A percentile compares a stretch with the other conserved stretches of the same genome.
phyloP scores from a whole-genome alignment of 2,888 invertebrate genomes.

The Pantelozetes paolii region DNA sequence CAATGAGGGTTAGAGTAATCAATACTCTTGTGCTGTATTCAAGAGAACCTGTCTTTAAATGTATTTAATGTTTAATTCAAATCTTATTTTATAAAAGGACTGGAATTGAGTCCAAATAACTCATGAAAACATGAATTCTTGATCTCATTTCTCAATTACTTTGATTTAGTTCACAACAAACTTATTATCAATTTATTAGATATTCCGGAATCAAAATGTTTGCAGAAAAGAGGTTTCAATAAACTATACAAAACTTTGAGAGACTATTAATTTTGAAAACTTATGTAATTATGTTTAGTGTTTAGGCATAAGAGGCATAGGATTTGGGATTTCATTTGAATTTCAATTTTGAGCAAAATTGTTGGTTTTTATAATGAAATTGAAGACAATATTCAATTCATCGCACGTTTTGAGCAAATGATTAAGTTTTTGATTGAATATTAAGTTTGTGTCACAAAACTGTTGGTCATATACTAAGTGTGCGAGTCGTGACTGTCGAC shows the following conservation, averaged over 20 bases:
- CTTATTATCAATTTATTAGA: no score
- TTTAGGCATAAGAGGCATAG: no score
- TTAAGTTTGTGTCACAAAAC: not conserved
- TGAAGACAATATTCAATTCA: no score
- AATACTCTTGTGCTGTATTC: no score
- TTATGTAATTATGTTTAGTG: no score
- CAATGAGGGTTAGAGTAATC: no score
- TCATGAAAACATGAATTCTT: conserved; percentile 5
- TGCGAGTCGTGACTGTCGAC: not conserved
- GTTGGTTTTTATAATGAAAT: no score
- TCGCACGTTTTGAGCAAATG: not conserved
- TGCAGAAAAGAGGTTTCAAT: no score
- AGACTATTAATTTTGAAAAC: no score
- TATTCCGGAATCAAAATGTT: not conserved
- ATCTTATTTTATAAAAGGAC: no score
- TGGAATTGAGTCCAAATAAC: not conserved
- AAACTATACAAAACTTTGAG: not conserved
- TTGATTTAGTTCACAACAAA: not conserved
- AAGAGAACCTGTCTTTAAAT: no score
- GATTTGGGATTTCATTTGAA: not conserved
- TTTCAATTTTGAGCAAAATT: not conserved
- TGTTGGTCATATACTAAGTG: not conserved
- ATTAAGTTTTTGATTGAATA: not conserved
- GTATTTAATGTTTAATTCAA: no score
- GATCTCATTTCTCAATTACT: conserved; percentile 14